Conservation (phyloP, 2,113 vertebrate species). For the Pyrgilauda ruficollis region DNA sequence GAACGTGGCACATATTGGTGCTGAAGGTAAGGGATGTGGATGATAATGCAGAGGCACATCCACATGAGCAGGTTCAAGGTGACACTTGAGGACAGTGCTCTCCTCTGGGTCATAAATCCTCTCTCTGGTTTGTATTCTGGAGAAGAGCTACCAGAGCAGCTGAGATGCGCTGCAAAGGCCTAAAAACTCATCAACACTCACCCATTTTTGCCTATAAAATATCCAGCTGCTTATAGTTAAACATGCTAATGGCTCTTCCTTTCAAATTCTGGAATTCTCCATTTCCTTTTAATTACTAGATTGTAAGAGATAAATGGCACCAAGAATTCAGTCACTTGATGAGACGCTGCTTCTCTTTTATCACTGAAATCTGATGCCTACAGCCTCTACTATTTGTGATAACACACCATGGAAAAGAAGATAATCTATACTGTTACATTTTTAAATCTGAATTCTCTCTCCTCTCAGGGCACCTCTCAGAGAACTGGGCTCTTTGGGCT, state of each 20-base stretch:
- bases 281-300: slow-evolving; percentile 12
- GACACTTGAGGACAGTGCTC: background rate
- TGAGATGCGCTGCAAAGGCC: background rate
- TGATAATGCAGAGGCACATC: background rate
- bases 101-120: background rate
- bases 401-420: background rate
- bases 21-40: background rate
- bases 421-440: background rate
- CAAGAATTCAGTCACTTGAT: background rate
- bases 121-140: background rate
- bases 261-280: background rate
- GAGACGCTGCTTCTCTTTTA: background rate
- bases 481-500: background rate
- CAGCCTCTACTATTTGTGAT: background rate
- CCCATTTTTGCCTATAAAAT: background rate
- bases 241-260: background rate
- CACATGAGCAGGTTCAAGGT: background rate
- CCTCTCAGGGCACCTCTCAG: background rate
- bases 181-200: background rate
- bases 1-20: accelerated
- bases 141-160: background rate
- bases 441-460: background rate
- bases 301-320: background rate
- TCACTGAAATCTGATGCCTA: slow-evolving; percentile 1
- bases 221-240: background rate